A percentile compares a stretch with the other conserved stretches of the same genome.
Conservation (phyloP, 2,888 invertebrate species). For the Xestoiulus laeticollis region DNA sequence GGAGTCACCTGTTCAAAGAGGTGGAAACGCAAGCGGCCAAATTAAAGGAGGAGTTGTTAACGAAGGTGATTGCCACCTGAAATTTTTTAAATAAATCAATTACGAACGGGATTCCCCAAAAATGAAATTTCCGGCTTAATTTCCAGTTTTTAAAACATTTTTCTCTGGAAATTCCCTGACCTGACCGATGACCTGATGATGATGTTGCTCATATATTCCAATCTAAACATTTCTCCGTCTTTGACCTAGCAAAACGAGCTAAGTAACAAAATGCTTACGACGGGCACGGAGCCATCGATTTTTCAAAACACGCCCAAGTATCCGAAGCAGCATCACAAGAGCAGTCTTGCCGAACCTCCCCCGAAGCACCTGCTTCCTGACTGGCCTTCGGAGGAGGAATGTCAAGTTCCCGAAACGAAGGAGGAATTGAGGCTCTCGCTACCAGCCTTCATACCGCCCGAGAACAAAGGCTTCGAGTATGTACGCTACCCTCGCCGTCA, state of each 20-base stretch:
- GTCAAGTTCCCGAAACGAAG: constrained; percentile 59
- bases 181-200: no score
- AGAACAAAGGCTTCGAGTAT: constrained; percentile 81
- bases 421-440: constrained; percentile 53
- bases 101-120: no score
- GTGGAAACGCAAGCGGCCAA: constrained; percentile 52
- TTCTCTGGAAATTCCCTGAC: no score
- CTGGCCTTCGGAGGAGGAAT: constrained; percentile 65
- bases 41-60: constrained; percentile 39
- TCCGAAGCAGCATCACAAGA: constrained; percentile 50
- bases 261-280: background rate
- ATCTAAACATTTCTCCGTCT: no score
- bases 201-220: no score
- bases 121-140: no score
- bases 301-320: constrained; percentile 58
- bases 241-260: constrained; percentile 32
- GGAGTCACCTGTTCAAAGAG: constrained; percentile 48
- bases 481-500: constrained; percentile 65
- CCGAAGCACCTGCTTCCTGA: constrained; percentile 68
- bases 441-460: constrained; percentile 76
- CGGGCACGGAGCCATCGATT: constrained; percentile 51
- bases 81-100: no score
- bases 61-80: background rate
- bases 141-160: no score
- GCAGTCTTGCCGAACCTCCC: constrained; percentile 71